phyloP scores from a whole-genome alignment of 1,140 invertebrate species.

The Nautilus pompilius region DNA sequence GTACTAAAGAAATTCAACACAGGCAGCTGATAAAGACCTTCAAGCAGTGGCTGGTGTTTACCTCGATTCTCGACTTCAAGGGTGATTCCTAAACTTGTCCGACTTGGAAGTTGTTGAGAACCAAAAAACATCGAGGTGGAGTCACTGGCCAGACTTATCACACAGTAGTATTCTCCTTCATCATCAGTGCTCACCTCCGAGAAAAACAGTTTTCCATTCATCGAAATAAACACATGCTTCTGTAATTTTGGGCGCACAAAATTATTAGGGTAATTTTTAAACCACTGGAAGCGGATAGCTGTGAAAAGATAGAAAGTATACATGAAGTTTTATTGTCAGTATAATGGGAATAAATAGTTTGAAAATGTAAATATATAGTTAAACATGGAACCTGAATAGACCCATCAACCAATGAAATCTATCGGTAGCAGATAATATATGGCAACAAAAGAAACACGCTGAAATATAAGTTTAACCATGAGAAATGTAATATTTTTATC shows the following conservation, averaged over 20 bases:
- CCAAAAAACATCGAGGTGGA: slow-evolving; percentile 9
- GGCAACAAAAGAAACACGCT: too few relatives aligned
- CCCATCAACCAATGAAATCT: too few relatives aligned
- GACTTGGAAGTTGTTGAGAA: slow-evolving; percentile 12
- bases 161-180: slow-evolving; percentile 28
- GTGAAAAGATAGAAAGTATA: slow-evolving; percentile 7
- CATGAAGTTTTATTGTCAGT: too few relatives aligned
- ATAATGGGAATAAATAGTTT: too few relatives aligned
- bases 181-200: slow-evolving; percentile 31
- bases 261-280: slow-evolving; percentile 2
- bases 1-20: slow-evolving; percentile 1
- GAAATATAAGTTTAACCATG: too few relatives aligned
- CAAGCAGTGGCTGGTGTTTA: slow-evolving; percentile 2
- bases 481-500: too few relatives aligned
- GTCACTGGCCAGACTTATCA: slow-evolving; percentile 57
- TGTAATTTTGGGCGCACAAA: slow-evolving; percentile 62
- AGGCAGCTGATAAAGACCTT: background rate
- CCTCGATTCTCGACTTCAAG: slow-evolving; percentile 16
- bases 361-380: too few relatives aligned
- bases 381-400: too few relatives aligned
- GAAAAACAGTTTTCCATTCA: slow-evolving; percentile 38
- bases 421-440: too few relatives aligned
- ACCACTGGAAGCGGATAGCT: slow-evolving; percentile 23
- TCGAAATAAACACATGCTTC: slow-evolving; percentile 32
- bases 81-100: slow-evolving; percentile 19